Base-by-base conservation (phyloP, 1,140 invertebrate genomes). In the Anastatus disparis region DNA sequence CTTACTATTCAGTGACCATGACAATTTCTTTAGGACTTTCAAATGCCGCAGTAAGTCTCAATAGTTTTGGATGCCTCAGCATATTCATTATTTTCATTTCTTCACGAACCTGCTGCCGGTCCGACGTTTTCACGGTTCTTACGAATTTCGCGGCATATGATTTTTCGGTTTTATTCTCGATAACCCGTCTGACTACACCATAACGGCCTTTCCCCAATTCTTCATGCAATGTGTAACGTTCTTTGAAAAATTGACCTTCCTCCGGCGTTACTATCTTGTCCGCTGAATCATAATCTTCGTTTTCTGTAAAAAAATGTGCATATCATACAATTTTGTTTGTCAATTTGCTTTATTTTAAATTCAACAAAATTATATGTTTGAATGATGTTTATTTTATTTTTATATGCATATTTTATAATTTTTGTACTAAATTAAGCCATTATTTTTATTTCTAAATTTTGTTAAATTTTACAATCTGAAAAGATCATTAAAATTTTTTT, bases 1-100 rank as follows among this genome's bases (percentile, higher is more conserved):
- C 94, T 93, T 88, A 97, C 96, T 95, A 97, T 89, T 99, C 96
- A 79, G 95, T 95, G 22, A 99, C 90, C 87, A 99, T 93, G 29
- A 96, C 90, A 81, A 96, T 94, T 85, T 98, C 95, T 72, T 92
- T 89, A 15, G 91, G 89, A 77, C 90, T 91, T 74, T 97, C 94
- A 81, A 93, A 98, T 24, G 95, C 95, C 42, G 95, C 95, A 2
- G 92, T 89, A 17, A 99, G 84, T 78, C 95, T 92, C 4, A 99
- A 87, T 0, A 99, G 87, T 81, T 96, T 97, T 0, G 95, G 94
- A 87, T 99, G 97, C 50, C 91, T 89, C 48, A 99, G 85, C 13
- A 90, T 87, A 76, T 94, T 96, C 96, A 99, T 98, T 52, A 97
- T 93, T 68, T 92, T 90, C 64, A 98, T 95, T 87, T 99, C 97